These are phyloP conservation scores for Xestia sexstrigata DNA, from an alignment of 2,888 invertebrate species.

Conservation along the genomic window DNA sequence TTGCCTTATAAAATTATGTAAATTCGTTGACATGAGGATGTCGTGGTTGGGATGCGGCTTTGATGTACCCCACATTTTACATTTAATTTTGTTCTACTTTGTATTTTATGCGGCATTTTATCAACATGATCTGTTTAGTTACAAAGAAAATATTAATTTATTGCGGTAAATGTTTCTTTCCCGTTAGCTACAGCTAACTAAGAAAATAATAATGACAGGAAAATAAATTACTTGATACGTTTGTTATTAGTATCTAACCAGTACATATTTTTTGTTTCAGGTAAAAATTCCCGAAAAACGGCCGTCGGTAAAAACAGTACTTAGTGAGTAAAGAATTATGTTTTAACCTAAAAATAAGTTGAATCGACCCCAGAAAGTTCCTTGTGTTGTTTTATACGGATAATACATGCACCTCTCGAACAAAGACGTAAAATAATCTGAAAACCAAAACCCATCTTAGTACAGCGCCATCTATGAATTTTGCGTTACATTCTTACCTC, in stretches of 20 bases:
- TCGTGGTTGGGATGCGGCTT: neutral
- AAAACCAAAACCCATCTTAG: neutral
- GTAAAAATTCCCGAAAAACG: constrained; percentile 26
- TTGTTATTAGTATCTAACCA: neutral
- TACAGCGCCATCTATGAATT: constrained; percentile 55
- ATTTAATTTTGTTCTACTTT: constrained; percentile 8
- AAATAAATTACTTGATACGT: neutral
- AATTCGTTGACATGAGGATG: constrained; percentile 38
- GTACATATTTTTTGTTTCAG: constrained; percentile 53
- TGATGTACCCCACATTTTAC: constrained; percentile 10
- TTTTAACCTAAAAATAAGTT: neutral
- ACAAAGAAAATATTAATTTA: neutral
- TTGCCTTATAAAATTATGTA: constrained; percentile 43
- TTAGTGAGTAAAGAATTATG: neutral
- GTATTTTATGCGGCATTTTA: neutral
- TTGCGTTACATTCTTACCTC: neutral
- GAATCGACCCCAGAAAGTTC: neutral
- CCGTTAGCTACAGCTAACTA: neutral
- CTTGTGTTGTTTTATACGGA: neutral
- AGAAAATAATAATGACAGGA: neutral
- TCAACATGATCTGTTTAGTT: neutral
- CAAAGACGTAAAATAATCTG: neutral
- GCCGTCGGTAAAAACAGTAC: neutral
- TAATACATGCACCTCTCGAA: neutral
- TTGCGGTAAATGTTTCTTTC: neutral